Evolutionary conservation across 2,888 invertebrate species (phyloP).

Genomic region (Buathra laborator): DNA sequence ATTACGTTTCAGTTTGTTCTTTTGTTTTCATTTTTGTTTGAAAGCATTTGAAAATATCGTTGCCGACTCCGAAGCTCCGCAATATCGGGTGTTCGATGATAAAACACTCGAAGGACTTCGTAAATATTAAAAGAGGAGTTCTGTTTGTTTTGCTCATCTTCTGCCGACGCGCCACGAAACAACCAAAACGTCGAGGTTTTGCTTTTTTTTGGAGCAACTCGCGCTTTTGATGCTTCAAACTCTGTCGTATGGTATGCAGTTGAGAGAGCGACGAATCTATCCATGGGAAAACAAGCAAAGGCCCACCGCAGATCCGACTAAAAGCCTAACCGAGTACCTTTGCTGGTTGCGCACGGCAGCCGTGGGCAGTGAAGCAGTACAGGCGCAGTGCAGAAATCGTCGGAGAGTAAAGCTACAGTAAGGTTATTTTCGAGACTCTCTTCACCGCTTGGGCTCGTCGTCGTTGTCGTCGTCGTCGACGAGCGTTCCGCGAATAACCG

Average conservation of each 20-base stretch:
- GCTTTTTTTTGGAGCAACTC: background rate
- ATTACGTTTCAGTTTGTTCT: background rate
- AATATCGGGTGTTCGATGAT: background rate
- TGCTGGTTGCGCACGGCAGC: background rate
- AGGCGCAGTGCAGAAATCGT: background rate
- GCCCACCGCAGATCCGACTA: background rate
- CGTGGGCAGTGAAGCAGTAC: background rate
- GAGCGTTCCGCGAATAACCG: conserved; percentile 24
- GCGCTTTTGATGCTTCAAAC: background rate
- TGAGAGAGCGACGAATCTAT: background rate
- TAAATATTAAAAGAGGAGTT: background rate
- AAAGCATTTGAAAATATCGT: background rate
- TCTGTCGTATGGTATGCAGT: background rate
- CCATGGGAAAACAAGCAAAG: conserved; percentile 1
- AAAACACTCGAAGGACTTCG: background rate
- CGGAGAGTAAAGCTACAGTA: background rate
- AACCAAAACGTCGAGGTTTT: background rate
- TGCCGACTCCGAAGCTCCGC: background rate
- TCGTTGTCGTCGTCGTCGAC: conserved; percentile 5
- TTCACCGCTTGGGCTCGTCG: conserved; percentile 10
- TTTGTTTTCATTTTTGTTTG: background rate
- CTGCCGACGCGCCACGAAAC: background rate
- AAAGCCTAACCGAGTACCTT: conserved; percentile 3
- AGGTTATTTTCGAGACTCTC: conserved; percentile 20
- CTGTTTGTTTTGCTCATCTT: background rate